These are phyloP conservation scores for Cephalopachus bancanus DNA, from an alignment of 2,797 vertebrate species.

Conservation along the genomic window DNA sequence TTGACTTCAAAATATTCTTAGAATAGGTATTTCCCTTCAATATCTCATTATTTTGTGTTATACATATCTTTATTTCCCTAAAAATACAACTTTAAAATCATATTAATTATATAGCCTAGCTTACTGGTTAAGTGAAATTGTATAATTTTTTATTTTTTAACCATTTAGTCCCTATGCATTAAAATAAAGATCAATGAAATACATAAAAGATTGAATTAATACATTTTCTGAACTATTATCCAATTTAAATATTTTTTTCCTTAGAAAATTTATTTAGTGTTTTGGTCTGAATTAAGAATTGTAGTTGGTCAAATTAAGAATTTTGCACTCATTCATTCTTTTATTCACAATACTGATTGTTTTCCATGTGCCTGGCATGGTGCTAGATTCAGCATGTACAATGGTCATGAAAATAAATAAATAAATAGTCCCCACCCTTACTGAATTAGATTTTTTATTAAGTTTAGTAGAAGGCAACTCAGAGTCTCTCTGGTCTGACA, in stretches of 20 bases:
- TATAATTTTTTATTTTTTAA: constrained; percentile 3
- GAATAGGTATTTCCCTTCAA: not conserved
- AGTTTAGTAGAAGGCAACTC: not conserved
- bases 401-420: not conserved
- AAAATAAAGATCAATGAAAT: constrained; percentile 39
- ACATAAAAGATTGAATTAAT: not conserved
- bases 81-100: constrained; percentile 11
- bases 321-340: not conserved
- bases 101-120: not conserved
- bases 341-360: not conserved
- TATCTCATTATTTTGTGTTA: not conserved
- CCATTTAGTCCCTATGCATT: not conserved
- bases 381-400: not conserved
- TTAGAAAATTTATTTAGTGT: not conserved
- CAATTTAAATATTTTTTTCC: not conserved
- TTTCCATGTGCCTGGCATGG: not conserved
- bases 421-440: not conserved
- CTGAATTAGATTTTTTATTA: not conserved
- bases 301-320: not conserved
- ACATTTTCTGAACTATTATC: constrained; percentile 43
- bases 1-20: constrained; percentile 5
- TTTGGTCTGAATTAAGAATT: constrained; percentile 58
- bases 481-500: not conserved
- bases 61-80: not conserved
- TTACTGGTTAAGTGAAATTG: not conserved